These are phyloP conservation scores for Antheraea yamamai DNA, from an alignment of 2,888 invertebrate genomes.

Conservation along the genomic window DNA sequence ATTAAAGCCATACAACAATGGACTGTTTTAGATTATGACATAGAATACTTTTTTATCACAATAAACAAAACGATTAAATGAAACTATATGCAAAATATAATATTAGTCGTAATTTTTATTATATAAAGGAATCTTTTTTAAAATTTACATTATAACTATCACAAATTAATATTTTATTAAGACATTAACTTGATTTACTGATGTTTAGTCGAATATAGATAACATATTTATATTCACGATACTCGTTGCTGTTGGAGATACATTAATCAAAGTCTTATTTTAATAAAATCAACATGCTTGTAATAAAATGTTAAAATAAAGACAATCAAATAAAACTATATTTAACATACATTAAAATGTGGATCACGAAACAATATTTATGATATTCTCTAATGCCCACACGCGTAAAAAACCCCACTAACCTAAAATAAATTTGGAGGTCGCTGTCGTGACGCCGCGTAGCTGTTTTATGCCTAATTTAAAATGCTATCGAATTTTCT, in stretches of 20 bases:
- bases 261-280: not conserved
- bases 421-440: conserved; percentile 23
- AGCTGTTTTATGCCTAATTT: conserved; percentile 7
- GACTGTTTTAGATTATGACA: not conserved
- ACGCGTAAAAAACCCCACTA: conserved; percentile 22
- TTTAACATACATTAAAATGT: conserved; percentile 22
- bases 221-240: conserved; percentile 1
- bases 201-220: not conserved
- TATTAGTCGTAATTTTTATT: not conserved
- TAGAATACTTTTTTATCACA: not conserved
- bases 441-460: conserved; percentile 19
- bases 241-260: not conserved
- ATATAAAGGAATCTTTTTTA: no score
- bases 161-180: not conserved
- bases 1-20: not conserved
- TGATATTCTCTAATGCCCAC: conserved; percentile 23
- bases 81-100: not conserved
- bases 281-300: conserved; percentile 13
- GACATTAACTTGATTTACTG: not conserved
- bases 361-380: conserved; percentile 24
- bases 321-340: conserved; percentile 19
- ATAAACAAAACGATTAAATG: not conserved
- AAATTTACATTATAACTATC: not conserved
- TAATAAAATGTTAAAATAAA: conserved; percentile 13
- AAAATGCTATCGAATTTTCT: conserved; percentile 7